Evolutionary conservation across 2,888 invertebrate species (phyloP).

Genomic region (Phrixothrix hirtus): DNA sequence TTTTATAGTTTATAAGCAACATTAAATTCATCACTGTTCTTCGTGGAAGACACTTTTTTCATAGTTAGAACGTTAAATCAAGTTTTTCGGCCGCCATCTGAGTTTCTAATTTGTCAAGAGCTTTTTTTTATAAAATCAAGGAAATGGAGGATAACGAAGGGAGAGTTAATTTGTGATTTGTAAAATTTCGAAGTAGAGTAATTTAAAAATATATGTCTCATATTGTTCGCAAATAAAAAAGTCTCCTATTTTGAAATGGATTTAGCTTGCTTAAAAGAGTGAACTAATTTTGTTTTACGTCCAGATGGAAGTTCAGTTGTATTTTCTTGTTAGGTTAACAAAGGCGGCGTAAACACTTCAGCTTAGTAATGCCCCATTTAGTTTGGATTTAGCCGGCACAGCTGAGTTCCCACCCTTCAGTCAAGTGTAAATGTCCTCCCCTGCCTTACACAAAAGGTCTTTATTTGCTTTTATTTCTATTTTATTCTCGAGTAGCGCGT

Average conservation of each 20-base stretch:
- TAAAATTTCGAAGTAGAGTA: slow-evolving; percentile 9
- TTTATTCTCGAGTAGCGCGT: slow-evolving; percentile 6
- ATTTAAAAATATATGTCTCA: too few relatives aligned
- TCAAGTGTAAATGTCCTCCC: slow-evolving; percentile 19
- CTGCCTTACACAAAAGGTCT: slow-evolving; percentile 12
- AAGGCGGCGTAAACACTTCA: slow-evolving; percentile 25
- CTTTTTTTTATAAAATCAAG: slow-evolving; percentile 9
- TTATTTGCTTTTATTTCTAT: slow-evolving; percentile 16
- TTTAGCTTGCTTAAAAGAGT: slow-evolving; percentile 10
- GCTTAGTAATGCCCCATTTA: slow-evolving; percentile 27
- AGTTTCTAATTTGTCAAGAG: slow-evolving; percentile 20
- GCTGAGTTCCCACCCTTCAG: slow-evolving; percentile 18
- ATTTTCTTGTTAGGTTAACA: slow-evolving; percentile 28
- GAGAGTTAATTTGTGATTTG: slow-evolving; percentile 9
- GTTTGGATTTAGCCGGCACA: slow-evolving; percentile 21
- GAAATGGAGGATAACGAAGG: neutral
- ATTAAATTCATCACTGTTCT: too few relatives aligned
- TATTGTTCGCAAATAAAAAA: too few relatives aligned
- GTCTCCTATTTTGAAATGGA: neutral
- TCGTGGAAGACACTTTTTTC: too few relatives aligned
- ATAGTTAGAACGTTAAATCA: slow-evolving; percentile 1
- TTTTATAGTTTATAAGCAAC: too few relatives aligned
- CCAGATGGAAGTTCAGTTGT: slow-evolving; percentile 20
- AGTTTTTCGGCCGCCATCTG: slow-evolving; percentile 15
- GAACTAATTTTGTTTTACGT: slow-evolving; percentile 21